A percentile compares a stretch with the other conserved stretches of the same genome.
phyloP scores from a whole-genome alignment of 2,888 invertebrate species.

The Salticus scenicus region DNA sequence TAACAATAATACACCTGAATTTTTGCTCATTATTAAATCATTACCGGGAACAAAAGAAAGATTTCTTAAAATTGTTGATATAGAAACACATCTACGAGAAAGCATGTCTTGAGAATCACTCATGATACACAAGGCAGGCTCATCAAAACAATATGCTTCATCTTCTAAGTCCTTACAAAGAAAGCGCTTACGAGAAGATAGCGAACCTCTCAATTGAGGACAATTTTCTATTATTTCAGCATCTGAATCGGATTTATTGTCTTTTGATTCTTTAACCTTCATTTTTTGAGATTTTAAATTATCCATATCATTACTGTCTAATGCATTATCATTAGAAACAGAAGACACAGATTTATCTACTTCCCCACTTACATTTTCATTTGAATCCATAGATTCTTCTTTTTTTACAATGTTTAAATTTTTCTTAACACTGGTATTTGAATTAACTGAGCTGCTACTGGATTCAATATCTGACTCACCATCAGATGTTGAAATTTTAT shows the following conservation, averaged over 20 bases:
- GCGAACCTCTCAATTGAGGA: constrained; percentile 83
- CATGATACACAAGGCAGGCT: constrained; percentile 89
- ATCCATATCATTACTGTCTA: constrained; percentile 25
- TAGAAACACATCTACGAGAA: constrained; percentile 91
- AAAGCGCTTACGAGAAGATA: constrained; percentile 85
- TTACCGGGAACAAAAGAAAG: constrained; percentile 98
- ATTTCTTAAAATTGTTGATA: constrained; percentile 96
- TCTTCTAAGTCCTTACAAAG: constrained; percentile 90
- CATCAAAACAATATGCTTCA: constrained; percentile 93
- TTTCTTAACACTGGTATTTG: constrained; percentile 15
- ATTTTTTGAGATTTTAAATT: constrained; percentile 69
- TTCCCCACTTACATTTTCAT: constrained; percentile 70
- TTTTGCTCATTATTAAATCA: constrained; percentile 91
- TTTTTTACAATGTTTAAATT: constrained; percentile 20
- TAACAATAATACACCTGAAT: constrained; percentile 89
- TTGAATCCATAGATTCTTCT: constrained; percentile 71
- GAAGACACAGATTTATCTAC: constrained; percentile 18
- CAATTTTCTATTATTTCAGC: not conserved
- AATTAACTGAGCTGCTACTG: constrained; percentile 12
- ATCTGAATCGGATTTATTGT: not conserved
- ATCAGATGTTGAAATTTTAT: constrained; percentile 27
- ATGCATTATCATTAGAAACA: constrained; percentile 2
- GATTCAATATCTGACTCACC: not conserved
- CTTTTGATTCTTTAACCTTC: not conserved
- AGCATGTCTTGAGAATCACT: constrained; percentile 91